Conservation (phyloP, 2,797 vertebrate species). For the Pseudocheirus occidentalis region DNA sequence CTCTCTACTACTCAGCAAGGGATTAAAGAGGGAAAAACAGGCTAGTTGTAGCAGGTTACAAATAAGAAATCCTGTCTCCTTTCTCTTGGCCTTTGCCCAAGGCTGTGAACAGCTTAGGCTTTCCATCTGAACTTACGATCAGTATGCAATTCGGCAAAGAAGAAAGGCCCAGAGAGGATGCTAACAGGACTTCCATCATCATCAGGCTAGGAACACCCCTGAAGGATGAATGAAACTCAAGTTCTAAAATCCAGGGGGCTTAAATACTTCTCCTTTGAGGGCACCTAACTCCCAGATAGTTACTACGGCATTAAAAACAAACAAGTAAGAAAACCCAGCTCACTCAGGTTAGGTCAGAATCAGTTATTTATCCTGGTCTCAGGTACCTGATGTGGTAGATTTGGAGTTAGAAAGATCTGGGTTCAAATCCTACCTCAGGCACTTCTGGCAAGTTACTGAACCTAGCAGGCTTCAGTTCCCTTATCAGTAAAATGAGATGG, state of each 20-base stretch:
- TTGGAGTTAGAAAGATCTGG: neutral
- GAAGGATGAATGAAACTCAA: neutral
- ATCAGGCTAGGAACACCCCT: neutral
- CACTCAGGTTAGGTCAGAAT: neutral
- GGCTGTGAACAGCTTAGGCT: conserved; percentile 12
- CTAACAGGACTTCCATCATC: neutral
- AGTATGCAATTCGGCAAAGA: neutral
- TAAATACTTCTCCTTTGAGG: neutral
- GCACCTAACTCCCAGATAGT: neutral
- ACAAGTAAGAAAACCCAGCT: neutral
- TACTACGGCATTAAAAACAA: neutral
- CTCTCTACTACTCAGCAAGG: neutral
- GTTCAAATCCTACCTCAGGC: neutral
- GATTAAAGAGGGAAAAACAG: neutral
- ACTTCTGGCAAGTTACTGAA: neutral
- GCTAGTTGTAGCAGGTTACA: neutral
- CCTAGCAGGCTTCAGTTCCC: neutral
- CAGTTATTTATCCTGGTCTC: neutral
- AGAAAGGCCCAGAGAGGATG: neutral
- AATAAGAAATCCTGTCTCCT: neutral
- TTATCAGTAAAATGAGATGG: neutral
- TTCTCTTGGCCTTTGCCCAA: conserved; percentile 1
- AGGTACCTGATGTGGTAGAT: neutral
- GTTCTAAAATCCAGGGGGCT: neutral
- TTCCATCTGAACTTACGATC: neutral